phyloP scores from a whole-genome alignment of 1,140 invertebrate genomes.

The Drosophila oshimai region DNA sequence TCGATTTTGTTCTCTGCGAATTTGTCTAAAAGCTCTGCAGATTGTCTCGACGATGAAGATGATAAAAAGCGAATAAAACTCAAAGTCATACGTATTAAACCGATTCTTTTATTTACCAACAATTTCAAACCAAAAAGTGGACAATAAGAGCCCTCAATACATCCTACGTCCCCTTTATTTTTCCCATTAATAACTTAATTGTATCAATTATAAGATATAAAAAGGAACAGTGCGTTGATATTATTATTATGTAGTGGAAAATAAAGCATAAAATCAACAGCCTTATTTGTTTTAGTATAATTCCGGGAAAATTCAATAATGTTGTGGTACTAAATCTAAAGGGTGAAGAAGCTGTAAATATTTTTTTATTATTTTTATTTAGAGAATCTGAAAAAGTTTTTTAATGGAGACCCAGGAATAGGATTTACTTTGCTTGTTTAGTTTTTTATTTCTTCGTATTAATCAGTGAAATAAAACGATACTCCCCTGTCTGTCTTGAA shows the following conservation, averaged over 20 bases:
- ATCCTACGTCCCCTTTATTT: constrained; percentile 6
- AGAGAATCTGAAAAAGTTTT: too few relatives aligned
- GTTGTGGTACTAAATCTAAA: too few relatives aligned
- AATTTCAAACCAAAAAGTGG: constrained; percentile 15
- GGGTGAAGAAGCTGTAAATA: not conserved
- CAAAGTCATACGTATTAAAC: constrained; percentile 58
- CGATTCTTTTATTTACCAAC: constrained; percentile 43
- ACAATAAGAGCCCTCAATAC: constrained; percentile 50
- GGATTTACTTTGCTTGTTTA: too few relatives aligned
- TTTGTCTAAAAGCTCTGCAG: constrained; percentile 48
- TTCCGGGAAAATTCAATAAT: too few relatives aligned
- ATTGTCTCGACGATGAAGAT: constrained; percentile 32
- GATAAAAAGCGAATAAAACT: constrained; percentile 66
- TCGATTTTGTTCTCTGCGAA: constrained; percentile 45
- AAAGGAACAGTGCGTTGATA: constrained; percentile 25
- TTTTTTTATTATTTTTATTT: too few relatives aligned
- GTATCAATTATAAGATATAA: constrained; percentile 70
- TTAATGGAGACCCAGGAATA: too few relatives aligned
- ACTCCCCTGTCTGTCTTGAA: too few relatives aligned
- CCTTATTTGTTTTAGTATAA: not conserved
- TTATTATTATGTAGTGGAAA: constrained; percentile 26
- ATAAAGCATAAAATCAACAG: constrained; percentile 28
- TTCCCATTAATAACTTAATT: constrained; percentile 48
- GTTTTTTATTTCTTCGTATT: too few relatives aligned
- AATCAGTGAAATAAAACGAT: too few relatives aligned